Evolutionary conservation across 1,140 invertebrate species (phyloP).

Genomic region (Bombus turneri): DNA sequence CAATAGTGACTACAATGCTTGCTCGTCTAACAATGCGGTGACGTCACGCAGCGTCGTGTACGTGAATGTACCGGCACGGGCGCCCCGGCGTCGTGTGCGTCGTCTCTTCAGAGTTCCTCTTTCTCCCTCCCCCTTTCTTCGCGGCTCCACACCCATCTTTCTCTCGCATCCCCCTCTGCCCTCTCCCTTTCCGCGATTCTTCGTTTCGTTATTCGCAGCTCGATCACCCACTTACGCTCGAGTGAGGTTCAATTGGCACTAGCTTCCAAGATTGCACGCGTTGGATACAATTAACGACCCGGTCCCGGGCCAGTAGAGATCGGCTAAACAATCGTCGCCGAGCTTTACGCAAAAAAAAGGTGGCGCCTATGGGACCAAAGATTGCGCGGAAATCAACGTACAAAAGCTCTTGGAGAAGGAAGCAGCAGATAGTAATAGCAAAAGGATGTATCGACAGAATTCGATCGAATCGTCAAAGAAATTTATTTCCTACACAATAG

Average conservation of each 20-base stretch:
- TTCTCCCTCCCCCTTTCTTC: constrained; percentile 57
- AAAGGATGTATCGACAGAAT: constrained; percentile 15
- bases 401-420: background rate
- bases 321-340: background rate
- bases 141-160: constrained; percentile 49
- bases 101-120: constrained; percentile 75
- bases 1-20: constrained; percentile 84
- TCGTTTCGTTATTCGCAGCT: constrained; percentile 71
- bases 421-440: background rate
- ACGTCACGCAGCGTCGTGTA: constrained; percentile 80
- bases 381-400: background rate
- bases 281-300: constrained; percentile 42
- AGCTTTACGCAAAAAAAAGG: background rate
- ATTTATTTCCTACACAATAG: constrained; percentile 3
- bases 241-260: constrained; percentile 54
- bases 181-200: constrained; percentile 70
- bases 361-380: background rate
- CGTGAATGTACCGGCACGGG: constrained; percentile 79
- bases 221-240: constrained; percentile 61
- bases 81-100: constrained; percentile 76
- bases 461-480: background rate
- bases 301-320: background rate
- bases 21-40: constrained; percentile 83
- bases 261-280: constrained; percentile 37
- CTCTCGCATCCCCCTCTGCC: constrained; percentile 41